Base-by-base conservation (phyloP, 2,888 invertebrate species). In the Corbicula japonica region DNA sequence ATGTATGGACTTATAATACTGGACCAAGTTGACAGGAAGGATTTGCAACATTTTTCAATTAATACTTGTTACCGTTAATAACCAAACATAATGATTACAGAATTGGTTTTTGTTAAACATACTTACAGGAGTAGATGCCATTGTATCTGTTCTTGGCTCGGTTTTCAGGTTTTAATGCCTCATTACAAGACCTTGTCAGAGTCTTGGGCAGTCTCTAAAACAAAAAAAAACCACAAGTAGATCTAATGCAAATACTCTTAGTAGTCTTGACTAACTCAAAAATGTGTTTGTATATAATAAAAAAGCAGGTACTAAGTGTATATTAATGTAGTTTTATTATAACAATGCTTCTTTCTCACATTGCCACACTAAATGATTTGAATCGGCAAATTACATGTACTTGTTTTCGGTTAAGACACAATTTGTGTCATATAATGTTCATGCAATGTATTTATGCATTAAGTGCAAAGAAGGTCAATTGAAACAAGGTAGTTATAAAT, bases 121-220 rank as follows among this genome's bases (percentile, higher is more conserved):
- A 50, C 34, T 50, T 65, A 65, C 65, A 65, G 48, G 65, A 35
- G 35, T 65, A 65, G 28, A 65, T 50, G 21, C 21, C 26, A 12
- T 21, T 65, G 50, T 50, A 65, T 50, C 32, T 65, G 35, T 65
- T 65, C 48, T 65, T 65, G 1, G 23, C 50, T 23, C 12, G 10
- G 23, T 65, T 65, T 15, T 23, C 23, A 6, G 65, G 34, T 32
- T 46, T 44, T 15, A 30, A 28, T n/a, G 62, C 62, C 32, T 44
- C 62, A 15, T 28, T 63, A 23, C 23, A 35, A 8, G n/a, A 12
- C 23, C 50, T 48, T 23, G 46, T 18, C 8, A 62, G 28, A 6
- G 46, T 48, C 18, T 30, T 46, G 3, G 62, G 62, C 4, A 62
- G 6, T 30, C 21, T 46, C 62, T 62, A 32, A 4, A 50, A 50